Base-by-base conservation (phyloP, 2,113 vertebrate species). In the Cochlearius cochlearius region DNA sequence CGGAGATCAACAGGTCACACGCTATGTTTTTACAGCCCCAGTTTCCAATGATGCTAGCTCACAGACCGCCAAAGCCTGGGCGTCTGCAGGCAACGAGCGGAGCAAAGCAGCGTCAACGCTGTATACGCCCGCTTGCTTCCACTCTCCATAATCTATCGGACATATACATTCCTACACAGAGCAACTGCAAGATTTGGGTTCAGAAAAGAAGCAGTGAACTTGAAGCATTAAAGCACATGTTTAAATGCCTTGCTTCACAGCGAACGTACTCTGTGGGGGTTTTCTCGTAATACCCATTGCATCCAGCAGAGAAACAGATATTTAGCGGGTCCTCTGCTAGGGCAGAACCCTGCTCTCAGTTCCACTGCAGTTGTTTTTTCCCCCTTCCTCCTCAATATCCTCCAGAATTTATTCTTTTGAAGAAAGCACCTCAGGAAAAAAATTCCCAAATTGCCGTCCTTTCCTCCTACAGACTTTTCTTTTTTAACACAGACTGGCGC, bases 31-130 rank as follows among this genome's bases (percentile, higher is more conserved):
- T 68, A 92, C 68, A 90, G 75, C 72, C 38, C 19, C 16, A 3
- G 41, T 71, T 68, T 62, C 74, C 75, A 86, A 19, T 0, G 3
- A 30, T 4, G 3, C 15, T 6, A 15, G 36, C 55, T 66, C 82
- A 39, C 62, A 68, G 90, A 8, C 27, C 74, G 38, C 7, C 81
- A 67, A 30, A 88, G n/a, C 50, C 55, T 39, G n/a, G 16, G 26
- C 50, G 55, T 38, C 67, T 50, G 50, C 67, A 73, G 81, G 49
- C 69, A 79, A 30, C 0, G 5, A 85, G 68, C 5, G 0, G 41
- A 80, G 78, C 49, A 47, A 39, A 75, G 53, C 23, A 53, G 38
- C 4, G 0, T 38, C 78, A 38, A 3, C 0, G 0, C 45, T 63
- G 13, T 6, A 14, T 15, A 7, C 1, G 8, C 3, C 10, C 41